Conservation (phyloP, 2,888 invertebrate genomes). For the Sussaba pulchella region DNA sequence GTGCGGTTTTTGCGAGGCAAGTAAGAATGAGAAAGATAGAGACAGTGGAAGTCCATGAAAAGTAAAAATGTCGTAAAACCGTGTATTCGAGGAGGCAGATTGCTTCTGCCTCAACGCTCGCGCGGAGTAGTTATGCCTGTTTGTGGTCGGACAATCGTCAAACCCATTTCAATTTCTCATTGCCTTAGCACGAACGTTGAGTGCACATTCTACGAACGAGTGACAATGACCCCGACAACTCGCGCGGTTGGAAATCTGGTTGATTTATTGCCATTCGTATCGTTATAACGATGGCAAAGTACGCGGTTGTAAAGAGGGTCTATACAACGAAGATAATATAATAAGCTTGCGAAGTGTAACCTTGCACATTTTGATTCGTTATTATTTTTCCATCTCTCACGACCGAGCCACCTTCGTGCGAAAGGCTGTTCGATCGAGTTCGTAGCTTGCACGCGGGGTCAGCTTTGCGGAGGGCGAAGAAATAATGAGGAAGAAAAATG, state of each 20-base stretch:
- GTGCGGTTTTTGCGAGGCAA: no score
- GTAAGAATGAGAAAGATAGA: no score
- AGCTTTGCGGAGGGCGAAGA: no score
- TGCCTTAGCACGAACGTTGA: neutral
- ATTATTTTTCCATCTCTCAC: no score
- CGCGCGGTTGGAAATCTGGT: neutral
- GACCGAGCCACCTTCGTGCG: no score
- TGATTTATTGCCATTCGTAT: neutral
- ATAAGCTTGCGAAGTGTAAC: no score
- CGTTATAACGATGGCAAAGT: neutral
- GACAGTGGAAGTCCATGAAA: no score
- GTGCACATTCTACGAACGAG: neutral
- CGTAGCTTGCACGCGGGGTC: no score
- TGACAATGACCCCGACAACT: constrained; percentile 3
- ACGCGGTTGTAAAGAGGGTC: neutral
- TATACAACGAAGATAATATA: no score
- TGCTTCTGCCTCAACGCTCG: neutral
- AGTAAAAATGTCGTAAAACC: neutral
- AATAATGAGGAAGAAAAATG: no score
- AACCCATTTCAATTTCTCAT: neutral
- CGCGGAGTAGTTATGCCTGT: constrained; percentile 26
- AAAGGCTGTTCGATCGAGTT: no score
- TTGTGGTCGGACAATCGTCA: constrained; percentile 25
- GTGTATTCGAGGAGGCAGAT: neutral
- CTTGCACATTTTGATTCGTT: no score